Evolutionary conservation across 2,888 invertebrate genomes (phyloP), one percentile per base, ranked within the genome.

Genomic region (Leuctra nigra): DNA sequence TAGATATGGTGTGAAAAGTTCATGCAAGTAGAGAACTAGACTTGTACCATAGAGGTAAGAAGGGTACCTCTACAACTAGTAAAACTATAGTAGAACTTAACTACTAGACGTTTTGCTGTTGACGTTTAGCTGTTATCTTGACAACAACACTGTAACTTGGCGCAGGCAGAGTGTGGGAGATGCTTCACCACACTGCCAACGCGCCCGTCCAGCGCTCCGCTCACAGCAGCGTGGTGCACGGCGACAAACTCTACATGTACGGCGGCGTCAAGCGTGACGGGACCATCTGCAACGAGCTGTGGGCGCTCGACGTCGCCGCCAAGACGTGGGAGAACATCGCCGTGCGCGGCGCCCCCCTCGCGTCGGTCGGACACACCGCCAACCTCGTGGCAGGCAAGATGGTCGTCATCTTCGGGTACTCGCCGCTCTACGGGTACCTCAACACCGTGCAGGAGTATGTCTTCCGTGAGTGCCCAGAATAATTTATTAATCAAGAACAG

Each of bases 341-440:
- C 0, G 91, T 91, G 0, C 77, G 79, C 20, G 50, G 50, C 20
- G 13, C 20, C 35, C 77, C 78, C 9, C 66, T 76, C 36, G 74
- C 75, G 54, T 76, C 91, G 13, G 89, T 92, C 0, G 99, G 98
- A 0, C 99, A 99, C 69, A 87, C 95, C 0, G 92, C 97, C 0
- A 94, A 93, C n/a, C 72, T 96, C 20, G 86, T 95, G 13, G 80
- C 82, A 25, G 77, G 77, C 54, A 80, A 79, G 7, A 83, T 99
- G 97, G 81, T 96, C 57, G 86, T 96, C 11, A 90, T 99, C 66
- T 98, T 99, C 70, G 99, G 99, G 0, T 92, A 96, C 71, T 96
- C 94, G 14, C 93, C 95, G 0, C 82, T 87, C 59, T 94, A 91
- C 68, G 98, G 98, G 11, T 98, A 96, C 71, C 75, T 96, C 59